A percentile compares a stretch with the other conserved stretches of the same genome.
Conservation (phyloP, 2,888 invertebrate genomes). For the Thereva unica region DNA sequence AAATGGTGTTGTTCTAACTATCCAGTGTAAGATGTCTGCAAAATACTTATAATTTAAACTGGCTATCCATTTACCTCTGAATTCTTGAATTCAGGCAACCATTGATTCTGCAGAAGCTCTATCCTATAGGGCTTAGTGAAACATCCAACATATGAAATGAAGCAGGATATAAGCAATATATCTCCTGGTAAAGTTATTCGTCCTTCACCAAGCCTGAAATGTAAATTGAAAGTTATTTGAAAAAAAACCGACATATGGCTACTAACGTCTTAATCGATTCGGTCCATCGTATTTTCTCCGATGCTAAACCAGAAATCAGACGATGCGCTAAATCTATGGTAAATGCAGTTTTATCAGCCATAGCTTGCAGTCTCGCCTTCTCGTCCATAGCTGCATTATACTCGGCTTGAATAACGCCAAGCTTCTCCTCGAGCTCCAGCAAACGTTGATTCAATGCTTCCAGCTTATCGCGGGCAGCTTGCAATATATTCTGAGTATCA, state of each 20-base stretch:
- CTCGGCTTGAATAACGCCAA: slow-evolving; percentile 75
- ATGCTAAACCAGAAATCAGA: slow-evolving; percentile 88
- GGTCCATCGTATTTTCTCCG: slow-evolving; percentile 86
- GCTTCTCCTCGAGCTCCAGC: slow-evolving; percentile 71
- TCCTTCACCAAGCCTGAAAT: slow-evolving; percentile 66
- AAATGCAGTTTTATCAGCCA: slow-evolving; percentile 86
- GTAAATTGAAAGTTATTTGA: background rate
- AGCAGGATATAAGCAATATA: slow-evolving; percentile 84
- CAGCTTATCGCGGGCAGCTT: slow-evolving; percentile 79
- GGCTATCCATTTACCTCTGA: slow-evolving; percentile 61
- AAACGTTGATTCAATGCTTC: slow-evolving; percentile 74
- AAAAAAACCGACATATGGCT: background rate
- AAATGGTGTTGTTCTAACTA: no score
- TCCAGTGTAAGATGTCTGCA: no score
- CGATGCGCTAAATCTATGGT: slow-evolving; percentile 92
- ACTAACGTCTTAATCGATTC: slow-evolving; percentile 65
- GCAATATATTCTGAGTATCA: slow-evolving; percentile 82
- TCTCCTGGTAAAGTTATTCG: slow-evolving; percentile 86
- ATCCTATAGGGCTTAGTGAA: slow-evolving; percentile 83
- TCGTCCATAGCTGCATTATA: slow-evolving; percentile 85
- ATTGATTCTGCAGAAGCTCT: slow-evolving; percentile 76
- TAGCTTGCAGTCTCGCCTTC: slow-evolving; percentile 88
- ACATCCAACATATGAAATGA: slow-evolving; percentile 93
- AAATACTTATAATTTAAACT: no score
- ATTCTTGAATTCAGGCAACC: slow-evolving; percentile 78